Conservation (phyloP, 2,797 vertebrate species). For the Mastacembelus armatus region DNA sequence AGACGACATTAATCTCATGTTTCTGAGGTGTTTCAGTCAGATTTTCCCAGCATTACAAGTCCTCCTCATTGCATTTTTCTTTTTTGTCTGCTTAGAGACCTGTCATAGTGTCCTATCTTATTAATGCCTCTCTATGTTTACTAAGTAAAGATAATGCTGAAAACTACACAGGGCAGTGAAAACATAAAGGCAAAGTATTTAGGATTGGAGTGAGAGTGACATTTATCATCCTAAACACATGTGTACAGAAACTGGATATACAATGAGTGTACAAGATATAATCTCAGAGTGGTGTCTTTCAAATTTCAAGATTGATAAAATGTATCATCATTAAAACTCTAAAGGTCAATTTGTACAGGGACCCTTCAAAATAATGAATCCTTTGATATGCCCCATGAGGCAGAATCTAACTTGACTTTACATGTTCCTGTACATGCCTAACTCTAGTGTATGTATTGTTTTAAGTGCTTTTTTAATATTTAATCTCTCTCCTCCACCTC, state of each 20-base stretch:
- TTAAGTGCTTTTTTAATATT: background rate
- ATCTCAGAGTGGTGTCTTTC: no score
- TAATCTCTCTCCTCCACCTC: background rate
- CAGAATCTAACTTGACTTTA: no score
- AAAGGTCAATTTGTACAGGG: no score
- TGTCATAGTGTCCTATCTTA: background rate
- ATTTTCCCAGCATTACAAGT: conserved; percentile 4
- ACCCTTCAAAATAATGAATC: no score
- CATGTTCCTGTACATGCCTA: no score
- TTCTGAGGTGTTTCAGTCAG: conserved; percentile 5
- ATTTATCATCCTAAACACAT: conserved; percentile 24
- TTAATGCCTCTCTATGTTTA: conserved; percentile 30
- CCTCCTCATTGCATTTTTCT: background rate
- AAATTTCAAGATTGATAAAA: no score
- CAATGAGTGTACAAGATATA: conserved; percentile 47
- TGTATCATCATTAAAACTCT: no score
- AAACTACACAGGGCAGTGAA: conserved; percentile 34
- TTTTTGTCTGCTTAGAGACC: conserved; percentile 15
- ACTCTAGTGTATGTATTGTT: no score
- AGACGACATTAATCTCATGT: background rate
- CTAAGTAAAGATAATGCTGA: conserved; percentile 27
- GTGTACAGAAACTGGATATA: conserved; percentile 36
- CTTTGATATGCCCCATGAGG: no score
- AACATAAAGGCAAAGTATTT: conserved; percentile 39
- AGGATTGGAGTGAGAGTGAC: conserved; percentile 11